phyloP scores from a whole-genome alignment of 2,113 vertebrate species.

The Gallinago undulata region DNA sequence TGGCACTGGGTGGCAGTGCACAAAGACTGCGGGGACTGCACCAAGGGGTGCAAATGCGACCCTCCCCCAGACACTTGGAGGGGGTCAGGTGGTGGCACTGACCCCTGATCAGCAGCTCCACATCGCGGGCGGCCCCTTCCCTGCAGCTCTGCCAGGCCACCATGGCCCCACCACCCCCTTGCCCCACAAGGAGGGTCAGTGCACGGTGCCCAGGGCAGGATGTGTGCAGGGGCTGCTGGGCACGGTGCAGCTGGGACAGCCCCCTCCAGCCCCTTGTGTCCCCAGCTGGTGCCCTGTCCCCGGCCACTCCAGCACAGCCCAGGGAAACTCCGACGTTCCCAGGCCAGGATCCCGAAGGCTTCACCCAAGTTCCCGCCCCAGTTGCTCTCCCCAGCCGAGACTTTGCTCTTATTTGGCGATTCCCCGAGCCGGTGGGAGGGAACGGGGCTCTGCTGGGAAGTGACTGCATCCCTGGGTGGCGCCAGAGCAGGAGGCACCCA shows the following conservation, averaged over 20 bases:
- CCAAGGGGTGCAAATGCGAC: background rate
- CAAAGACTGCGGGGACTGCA: accelerated
- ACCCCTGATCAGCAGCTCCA: background rate
- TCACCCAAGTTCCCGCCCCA: slow-evolving; percentile 33
- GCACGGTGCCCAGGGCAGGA: accelerated
- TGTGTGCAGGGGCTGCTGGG: background rate
- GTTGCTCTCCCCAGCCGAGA: background rate
- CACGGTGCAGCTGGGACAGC: background rate
- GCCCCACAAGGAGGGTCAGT: background rate
- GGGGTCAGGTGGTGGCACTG: background rate
- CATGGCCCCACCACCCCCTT: accelerated
- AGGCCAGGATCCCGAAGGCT: background rate
- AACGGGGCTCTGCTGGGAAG: slow-evolving; percentile 24
- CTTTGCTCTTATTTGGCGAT: slow-evolving; percentile 72
- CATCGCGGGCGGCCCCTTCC: background rate
- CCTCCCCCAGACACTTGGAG: background rate
- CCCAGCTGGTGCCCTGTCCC: background rate
- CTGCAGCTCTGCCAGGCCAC: accelerated
- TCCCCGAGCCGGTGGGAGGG: slow-evolving; percentile 47
- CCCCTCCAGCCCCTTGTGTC: accelerated
- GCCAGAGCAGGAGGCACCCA: background rate
- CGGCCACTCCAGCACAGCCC: background rate
- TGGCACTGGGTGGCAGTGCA: background rate
- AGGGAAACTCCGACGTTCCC: background rate
- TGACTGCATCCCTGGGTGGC: slow-evolving; percentile 53